Percentiles rank a stretch among this genome's conserved stretches.
phyloP scores from a whole-genome alignment of 2,113 vertebrate genomes.

The Oryzias curvinotus region DNA sequence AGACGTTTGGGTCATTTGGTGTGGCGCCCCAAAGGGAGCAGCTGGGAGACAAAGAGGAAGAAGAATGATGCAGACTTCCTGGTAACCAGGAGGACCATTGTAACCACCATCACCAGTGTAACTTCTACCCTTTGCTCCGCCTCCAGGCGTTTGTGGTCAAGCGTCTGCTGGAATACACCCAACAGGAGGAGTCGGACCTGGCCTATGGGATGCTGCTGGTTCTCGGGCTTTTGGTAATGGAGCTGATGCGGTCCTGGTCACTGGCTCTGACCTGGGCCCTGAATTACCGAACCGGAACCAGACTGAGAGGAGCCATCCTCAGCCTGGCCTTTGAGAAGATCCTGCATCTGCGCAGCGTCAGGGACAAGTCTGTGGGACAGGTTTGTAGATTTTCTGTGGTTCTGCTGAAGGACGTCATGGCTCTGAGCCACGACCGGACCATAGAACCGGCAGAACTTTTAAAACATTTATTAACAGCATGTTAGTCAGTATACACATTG shows the following conservation, averaged over 20 bases:
- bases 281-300: constrained; percentile 82
- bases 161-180: constrained; percentile 89
- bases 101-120: neutral
- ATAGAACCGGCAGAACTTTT: too few species aligned
- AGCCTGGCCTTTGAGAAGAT: constrained; percentile 80
- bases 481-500: too few species aligned
- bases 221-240: constrained; percentile 75
- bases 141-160: constrained; percentile 90
- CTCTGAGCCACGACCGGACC: too few species aligned
- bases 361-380: constrained; percentile 56
- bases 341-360: constrained; percentile 77
- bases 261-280: constrained; percentile 80
- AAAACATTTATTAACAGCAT: too few species aligned
- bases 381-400: constrained; percentile 49
- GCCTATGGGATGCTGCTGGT: constrained; percentile 76
- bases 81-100: too few species aligned
- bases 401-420: too few species aligned
- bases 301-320: constrained; percentile 79
- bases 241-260: constrained; percentile 81
- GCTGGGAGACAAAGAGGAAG: too few species aligned
- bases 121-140: neutral
- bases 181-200: constrained; percentile 79
- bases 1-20: too few species aligned
- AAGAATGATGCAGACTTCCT: too few species aligned
- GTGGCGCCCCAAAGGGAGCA: too few species aligned